phyloP scores from a whole-genome alignment of 2,113 vertebrate genomes.

The Brachirus orientalis region DNA sequence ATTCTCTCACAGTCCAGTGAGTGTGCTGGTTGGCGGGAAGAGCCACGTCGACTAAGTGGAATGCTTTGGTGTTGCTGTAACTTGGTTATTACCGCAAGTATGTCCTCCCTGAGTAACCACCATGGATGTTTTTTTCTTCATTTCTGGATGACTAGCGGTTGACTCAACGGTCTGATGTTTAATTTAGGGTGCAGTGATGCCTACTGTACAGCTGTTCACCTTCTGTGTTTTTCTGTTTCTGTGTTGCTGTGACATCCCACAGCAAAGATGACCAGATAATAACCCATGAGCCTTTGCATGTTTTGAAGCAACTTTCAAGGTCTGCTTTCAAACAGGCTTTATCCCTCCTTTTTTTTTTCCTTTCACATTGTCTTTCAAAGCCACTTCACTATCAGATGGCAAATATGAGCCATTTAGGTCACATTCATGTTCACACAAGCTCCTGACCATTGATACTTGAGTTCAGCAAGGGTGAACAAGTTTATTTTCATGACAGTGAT shows the following conservation, averaged over 20 bases:
- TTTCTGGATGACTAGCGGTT: constrained; percentile 29
- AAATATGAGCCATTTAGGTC: constrained; percentile 2
- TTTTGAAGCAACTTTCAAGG: constrained; percentile 1
- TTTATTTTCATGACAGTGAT: constrained; percentile 36
- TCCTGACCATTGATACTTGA: not conserved
- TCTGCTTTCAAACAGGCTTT: not conserved
- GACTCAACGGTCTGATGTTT: constrained; percentile 69
- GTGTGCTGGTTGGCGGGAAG: constrained; percentile 44
- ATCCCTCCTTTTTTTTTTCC: not conserved
- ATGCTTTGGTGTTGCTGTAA: constrained; percentile 67
- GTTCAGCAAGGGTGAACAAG: constrained; percentile 20
- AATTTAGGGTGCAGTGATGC: constrained; percentile 53
- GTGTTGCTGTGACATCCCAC: constrained; percentile 20
- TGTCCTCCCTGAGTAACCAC: constrained; percentile 40
- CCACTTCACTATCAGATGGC: not conserved
- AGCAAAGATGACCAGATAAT: constrained; percentile 3
- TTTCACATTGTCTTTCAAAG: not conserved
- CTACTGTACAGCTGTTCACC: constrained; percentile 31
- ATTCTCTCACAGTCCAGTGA: constrained; percentile 39
- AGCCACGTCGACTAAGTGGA: constrained; percentile 57
- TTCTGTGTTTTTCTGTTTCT: constrained; percentile 3
- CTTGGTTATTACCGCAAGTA: constrained; percentile 56
- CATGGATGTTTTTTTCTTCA: constrained; percentile 49
- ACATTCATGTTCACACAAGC: constrained; percentile 5
- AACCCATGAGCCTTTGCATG: not conserved